A percentile compares a stretch with the other conserved stretches of the same genome.
Evolutionary conservation across 2,797 vertebrate genomes (phyloP).

Genomic region (Falco rusticolus): DNA sequence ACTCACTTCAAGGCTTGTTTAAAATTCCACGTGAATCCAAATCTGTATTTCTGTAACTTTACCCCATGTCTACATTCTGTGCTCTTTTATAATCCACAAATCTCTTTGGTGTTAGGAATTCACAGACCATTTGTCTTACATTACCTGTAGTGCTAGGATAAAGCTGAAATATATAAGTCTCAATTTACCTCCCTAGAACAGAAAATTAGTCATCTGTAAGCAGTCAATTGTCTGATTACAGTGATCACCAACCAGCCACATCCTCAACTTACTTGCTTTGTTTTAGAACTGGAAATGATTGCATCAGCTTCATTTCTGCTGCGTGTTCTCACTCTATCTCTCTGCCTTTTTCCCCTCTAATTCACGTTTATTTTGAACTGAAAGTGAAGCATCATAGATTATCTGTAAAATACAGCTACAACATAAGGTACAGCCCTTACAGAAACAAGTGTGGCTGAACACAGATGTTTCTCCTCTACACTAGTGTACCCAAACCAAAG

Average conservation of each 20-base stretch:
- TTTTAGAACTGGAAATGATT: slow-evolving; percentile 23
- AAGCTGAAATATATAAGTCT: background rate
- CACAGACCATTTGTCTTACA: slow-evolving; percentile 19
- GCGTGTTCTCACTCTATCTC: background rate
- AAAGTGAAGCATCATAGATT: background rate
- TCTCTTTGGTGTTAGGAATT: slow-evolving; percentile 8
- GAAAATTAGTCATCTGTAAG: slow-evolving; percentile 46
- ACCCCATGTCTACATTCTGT: background rate
- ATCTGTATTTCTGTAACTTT: background rate
- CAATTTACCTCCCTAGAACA: slow-evolving; percentile 20
- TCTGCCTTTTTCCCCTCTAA: background rate
- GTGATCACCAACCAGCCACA: background rate
- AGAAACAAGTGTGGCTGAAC: background rate
- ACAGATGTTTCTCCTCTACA: background rate
- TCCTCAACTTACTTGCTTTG: background rate
- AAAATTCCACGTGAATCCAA: background rate
- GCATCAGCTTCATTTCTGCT: background rate
- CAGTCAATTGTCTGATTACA: slow-evolving; percentile 38
- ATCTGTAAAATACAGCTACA: background rate
- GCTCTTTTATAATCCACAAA: background rate
- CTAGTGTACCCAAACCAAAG: background rate
- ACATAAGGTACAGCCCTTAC: background rate
- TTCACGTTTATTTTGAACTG: background rate
- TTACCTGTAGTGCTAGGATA: slow-evolving; percentile 2
- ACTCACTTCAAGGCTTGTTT: background rate